Percentiles rank a stretch among this genome's conserved stretches.
These are phyloP conservation scores for Hyles euphorbiae DNA, from an alignment of 1,140 invertebrate species.

Conservation along the genomic window DNA sequence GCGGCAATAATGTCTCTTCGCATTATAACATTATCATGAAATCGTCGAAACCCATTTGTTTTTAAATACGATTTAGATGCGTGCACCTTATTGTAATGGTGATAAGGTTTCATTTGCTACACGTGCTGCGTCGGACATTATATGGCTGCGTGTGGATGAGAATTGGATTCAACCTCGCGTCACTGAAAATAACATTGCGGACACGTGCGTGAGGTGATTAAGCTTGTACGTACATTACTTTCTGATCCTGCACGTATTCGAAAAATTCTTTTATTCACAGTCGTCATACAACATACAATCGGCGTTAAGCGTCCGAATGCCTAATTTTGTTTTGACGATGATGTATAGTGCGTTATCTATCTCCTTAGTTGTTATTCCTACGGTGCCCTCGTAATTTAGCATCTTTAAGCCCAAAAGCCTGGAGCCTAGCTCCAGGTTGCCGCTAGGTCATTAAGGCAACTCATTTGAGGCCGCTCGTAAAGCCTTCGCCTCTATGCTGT, in stretches of 20 bases:
- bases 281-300: not conserved
- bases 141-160: slow-evolving; percentile 52
- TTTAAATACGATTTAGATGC: slow-evolving; percentile 4
- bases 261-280: not conserved
- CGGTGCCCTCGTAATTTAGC: too few relatives aligned
- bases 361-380: too few relatives aligned
- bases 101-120: slow-evolving; percentile 50
- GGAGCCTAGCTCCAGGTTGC: too few relatives aligned
- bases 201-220: slow-evolving; percentile 39
- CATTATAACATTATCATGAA: slow-evolving; percentile 20
- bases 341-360: too few relatives aligned
- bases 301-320: too few relatives aligned
- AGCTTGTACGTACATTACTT: slow-evolving; percentile 19
- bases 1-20: slow-evolving; percentile 19
- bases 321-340: too few relatives aligned
- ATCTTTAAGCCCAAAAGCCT: too few relatives aligned
- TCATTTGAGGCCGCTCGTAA: too few relatives aligned
- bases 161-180: slow-evolving; percentile 57
- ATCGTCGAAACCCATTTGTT: slow-evolving; percentile 12
- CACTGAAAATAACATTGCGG: slow-evolving; percentile 54
- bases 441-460: too few relatives aligned
- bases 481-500: too few relatives aligned
- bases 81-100: slow-evolving; percentile 30
- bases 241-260: slow-evolving; percentile 8
- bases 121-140: slow-evolving; percentile 31